Evolutionary conservation across 2,113 vertebrate genomes (phyloP).

Genomic region (Sitta europaea): DNA sequence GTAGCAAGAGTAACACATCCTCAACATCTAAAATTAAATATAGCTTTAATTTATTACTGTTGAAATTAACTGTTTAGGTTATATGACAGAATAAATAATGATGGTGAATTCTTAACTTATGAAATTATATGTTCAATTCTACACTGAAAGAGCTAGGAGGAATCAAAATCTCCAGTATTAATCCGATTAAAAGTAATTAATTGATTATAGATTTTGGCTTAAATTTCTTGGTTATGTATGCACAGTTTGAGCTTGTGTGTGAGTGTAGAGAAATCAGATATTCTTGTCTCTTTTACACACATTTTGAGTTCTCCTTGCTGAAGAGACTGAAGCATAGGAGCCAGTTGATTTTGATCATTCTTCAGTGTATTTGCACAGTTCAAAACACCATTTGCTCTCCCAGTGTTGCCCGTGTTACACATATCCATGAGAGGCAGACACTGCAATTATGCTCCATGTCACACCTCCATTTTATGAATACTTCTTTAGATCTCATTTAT

Average conservation of each 20-base stretch:
- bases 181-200: not conserved
- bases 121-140: not conserved
- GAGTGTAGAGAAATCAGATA: not conserved
- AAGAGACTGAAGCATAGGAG: not conserved
- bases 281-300: not conserved
- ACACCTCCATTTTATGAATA: not conserved
- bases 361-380: not conserved
- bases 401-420: accelerated
- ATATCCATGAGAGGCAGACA: not conserved
- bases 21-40: not conserved
- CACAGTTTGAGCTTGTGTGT: not conserved
- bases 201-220: not conserved
- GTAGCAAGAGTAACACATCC: not conserved
- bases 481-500: not conserved
- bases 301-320: not conserved
- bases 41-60: not conserved
- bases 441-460: not conserved
- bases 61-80: not conserved
- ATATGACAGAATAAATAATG: not conserved
- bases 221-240: not conserved
- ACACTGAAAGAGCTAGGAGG: not conserved
- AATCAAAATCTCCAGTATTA: not conserved
- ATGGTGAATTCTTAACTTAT: not conserved
- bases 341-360: not conserved
- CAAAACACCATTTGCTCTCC: not conserved